Evolutionary conservation across 1,140 invertebrate genomes (phyloP), one percentile per base, ranked within the genome.

Genomic region (Melitaea cinxia): DNA sequence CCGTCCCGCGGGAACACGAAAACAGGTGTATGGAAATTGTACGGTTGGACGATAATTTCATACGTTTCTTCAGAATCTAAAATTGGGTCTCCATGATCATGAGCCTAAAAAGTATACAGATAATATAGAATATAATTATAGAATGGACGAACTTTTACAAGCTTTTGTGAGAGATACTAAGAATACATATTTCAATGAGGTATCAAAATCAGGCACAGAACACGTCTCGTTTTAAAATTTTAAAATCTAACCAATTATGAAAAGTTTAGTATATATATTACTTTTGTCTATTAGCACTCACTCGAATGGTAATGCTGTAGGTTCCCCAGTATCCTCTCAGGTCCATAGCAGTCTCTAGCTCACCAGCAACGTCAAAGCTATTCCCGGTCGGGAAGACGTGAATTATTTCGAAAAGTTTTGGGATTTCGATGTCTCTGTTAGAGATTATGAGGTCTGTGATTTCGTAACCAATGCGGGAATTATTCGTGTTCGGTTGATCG

Each of bases 291-390:
- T 9, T 26, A 2, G 19, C 6, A 77, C 82, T 83, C 73, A 93
- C 92, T 68, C 70, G 62, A 30, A 93, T 84, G 45, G 75, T 71
- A 23, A 93, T 78, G 12, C 66, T 73, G 62, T 92, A 93, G 9
- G 80, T 87, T 19, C 93, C 93, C 88, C 92, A 93, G 65, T 84
- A 92, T 4, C 89, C 89, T 71, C 78, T 89, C 9, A 93, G 73
- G 42, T 84, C 70, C 55, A 82, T 77, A 1, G 70, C 63, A 1
- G 91, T 85, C 23, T 74, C 76, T 4, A 93, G 77, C 28, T 88
- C 77, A 0, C 89, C 92, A 7, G 80, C 75, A 21, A 69, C 61
- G 6, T 55, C 56, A 30, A 55, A 65, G 17, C 19, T 59, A 35
- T 65, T 65, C 15, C n/a, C 57, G 21, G 52, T n/a, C 14, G 14